Evolutionary conservation across 2,888 invertebrate genomes (phyloP).

Genomic region (Anthoptus insignis): DNA sequence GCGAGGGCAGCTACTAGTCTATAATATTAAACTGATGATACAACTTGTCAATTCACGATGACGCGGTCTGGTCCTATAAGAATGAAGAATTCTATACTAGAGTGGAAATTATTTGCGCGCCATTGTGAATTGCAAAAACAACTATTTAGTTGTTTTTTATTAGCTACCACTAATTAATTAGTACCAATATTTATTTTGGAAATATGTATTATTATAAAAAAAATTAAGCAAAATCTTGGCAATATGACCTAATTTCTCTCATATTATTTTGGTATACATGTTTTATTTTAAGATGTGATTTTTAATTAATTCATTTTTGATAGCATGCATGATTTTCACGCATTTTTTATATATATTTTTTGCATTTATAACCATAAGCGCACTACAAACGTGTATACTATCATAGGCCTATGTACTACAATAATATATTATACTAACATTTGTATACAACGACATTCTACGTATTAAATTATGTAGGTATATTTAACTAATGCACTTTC

Average conservation of each 20-base stretch:
- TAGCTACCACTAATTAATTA: neutral
- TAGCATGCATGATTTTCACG: neutral
- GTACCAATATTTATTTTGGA: neutral
- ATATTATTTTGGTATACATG: constrained; percentile 12
- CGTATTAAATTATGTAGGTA: constrained; percentile 2
- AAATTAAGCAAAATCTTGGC: neutral
- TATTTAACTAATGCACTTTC: constrained; percentile 10
- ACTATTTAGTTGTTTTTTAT: too few relatives aligned
- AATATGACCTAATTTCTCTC: neutral
- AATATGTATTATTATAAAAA: neutral
- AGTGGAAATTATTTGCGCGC: neutral
- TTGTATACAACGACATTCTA: constrained; percentile 3
- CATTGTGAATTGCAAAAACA: constrained; percentile 3
- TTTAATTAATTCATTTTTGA: neutral
- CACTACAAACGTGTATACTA: constrained; percentile 3
- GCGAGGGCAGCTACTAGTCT: too few relatives aligned
- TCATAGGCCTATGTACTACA: constrained; percentile 5
- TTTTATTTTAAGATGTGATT: neutral
- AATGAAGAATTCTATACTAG: constrained; percentile 3
- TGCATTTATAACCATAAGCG: neutral
- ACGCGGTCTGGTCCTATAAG: constrained; percentile 7
- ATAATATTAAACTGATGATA: neutral
- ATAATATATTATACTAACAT: neutral
- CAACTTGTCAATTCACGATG: neutral
- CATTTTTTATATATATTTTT: neutral